Percentiles rank a stretch among this genome's conserved stretches.
Evolutionary conservation across 2,888 invertebrate species (phyloP).

Genomic region (Clitarchus hookeri): DNA sequence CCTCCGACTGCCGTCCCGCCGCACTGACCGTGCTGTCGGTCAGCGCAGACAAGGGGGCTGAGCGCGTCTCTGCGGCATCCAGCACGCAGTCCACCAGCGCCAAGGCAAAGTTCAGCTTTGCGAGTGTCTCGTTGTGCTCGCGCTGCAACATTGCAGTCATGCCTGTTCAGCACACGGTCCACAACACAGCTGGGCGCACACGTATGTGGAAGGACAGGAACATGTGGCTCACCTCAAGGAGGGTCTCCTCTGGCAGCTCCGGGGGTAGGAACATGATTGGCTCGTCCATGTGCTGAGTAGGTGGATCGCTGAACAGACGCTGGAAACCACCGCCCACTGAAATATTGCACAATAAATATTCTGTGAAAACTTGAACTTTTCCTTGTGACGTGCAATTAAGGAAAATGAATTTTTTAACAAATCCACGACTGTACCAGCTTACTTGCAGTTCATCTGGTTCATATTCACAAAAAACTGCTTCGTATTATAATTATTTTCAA

Average conservation of each 20-base stretch:
- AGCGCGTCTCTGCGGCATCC: constrained; percentile 82
- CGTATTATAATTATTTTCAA: too few relatives aligned
- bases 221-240: constrained; percentile 72
- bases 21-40: constrained; percentile 35
- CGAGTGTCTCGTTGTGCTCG: constrained; percentile 95
- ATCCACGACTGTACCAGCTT: too few relatives aligned
- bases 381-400: too few relatives aligned
- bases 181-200: background rate
- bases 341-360: constrained; percentile 44
- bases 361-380: too few relatives aligned
- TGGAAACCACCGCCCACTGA: constrained; percentile 59
- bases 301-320: constrained; percentile 56
- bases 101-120: constrained; percentile 95
- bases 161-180: background rate
- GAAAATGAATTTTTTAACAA: too few relatives aligned
- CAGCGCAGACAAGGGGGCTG: constrained; percentile 69
- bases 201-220: background rate
- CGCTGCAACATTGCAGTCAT: constrained; percentile 59
- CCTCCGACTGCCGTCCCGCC: constrained; percentile 45
- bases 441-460: too few relatives aligned
- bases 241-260: constrained; percentile 92
- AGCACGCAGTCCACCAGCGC: constrained; percentile 94
- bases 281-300: constrained; percentile 50
- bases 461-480: too few relatives aligned
- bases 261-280: constrained; percentile 83